Evolutionary conservation across 2,113 vertebrate species (phyloP).

Genomic region (Phainopepla nitens): DNA sequence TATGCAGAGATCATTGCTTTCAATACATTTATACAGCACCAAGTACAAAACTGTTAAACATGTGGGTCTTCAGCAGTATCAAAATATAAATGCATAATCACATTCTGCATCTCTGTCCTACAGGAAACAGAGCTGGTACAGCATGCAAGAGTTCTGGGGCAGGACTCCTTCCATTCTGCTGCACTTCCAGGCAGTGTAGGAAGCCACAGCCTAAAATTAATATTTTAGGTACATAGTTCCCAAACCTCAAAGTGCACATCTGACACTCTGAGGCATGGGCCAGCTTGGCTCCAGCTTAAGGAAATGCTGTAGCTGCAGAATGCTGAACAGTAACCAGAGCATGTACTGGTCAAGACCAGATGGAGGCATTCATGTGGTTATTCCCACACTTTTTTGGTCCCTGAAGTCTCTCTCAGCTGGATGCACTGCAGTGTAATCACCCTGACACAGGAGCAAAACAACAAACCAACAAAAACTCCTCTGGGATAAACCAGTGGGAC

Average conservation of each 20-base stretch:
- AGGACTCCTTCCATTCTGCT: background rate
- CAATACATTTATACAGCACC: background rate
- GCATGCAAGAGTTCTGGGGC: background rate
- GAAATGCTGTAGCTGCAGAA: background rate
- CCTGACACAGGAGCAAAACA: background rate
- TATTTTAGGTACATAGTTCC: background rate
- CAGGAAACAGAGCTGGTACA: background rate
- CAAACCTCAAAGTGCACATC: background rate
- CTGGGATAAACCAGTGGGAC: background rate
- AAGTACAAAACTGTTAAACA: background rate
- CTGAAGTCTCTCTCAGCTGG: background rate
- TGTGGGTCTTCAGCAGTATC: background rate
- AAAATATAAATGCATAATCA: background rate
- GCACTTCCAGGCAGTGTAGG: background rate
- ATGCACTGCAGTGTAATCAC: slow-evolving; percentile 13
- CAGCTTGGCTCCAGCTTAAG: background rate
- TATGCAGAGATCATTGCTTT: background rate
- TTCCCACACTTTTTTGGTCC: background rate
- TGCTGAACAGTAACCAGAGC: background rate
- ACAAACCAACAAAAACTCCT: no score
- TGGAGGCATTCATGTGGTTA: background rate
- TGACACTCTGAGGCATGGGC: background rate
- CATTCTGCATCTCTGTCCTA: background rate
- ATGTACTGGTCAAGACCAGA: background rate
- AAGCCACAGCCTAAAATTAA: background rate